These are phyloP conservation scores for Erythrocercus mccallii DNA, from an alignment of 2,113 vertebrate species.

Conservation along the genomic window DNA sequence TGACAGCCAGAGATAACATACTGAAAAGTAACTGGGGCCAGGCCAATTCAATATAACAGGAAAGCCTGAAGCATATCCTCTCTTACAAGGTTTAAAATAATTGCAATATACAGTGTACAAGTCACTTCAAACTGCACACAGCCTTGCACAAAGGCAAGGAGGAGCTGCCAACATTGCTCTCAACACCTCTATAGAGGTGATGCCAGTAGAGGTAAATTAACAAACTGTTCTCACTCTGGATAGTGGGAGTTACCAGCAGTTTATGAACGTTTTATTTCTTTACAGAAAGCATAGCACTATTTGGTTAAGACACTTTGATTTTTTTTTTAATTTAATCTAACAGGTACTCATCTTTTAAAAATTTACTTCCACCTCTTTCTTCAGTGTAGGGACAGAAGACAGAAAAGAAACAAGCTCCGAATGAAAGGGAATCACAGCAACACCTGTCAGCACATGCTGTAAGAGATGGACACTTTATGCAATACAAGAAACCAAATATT, in stretches of 20 bases:
- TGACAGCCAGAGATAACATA: not conserved
- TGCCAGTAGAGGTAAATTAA: not conserved
- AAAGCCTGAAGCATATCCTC: not conserved
- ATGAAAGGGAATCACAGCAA: not conserved
- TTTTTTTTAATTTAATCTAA: not conserved
- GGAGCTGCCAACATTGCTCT: not conserved
- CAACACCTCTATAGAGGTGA: not conserved
- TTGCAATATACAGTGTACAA: not conserved
- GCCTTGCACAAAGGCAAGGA: not conserved
- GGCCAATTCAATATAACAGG: not conserved
- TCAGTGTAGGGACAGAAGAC: not conserved
- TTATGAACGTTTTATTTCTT: not conserved
- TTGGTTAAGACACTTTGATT: not conserved
- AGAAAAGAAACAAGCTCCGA: not conserved
- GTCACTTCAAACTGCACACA: not conserved
- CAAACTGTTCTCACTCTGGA: not conserved
- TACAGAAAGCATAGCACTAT: not conserved
- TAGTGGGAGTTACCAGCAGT: not conserved
- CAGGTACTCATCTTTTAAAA: not conserved
- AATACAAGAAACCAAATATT: constrained; percentile 52
- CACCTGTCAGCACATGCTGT: not conserved
- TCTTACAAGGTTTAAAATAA: not conserved
- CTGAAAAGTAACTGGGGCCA: not conserved
- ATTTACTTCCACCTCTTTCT: not conserved
- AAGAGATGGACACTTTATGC: not conserved